Evolutionary conservation across 2,113 vertebrate species (phyloP).

Genomic region (Columba janthina): DNA sequence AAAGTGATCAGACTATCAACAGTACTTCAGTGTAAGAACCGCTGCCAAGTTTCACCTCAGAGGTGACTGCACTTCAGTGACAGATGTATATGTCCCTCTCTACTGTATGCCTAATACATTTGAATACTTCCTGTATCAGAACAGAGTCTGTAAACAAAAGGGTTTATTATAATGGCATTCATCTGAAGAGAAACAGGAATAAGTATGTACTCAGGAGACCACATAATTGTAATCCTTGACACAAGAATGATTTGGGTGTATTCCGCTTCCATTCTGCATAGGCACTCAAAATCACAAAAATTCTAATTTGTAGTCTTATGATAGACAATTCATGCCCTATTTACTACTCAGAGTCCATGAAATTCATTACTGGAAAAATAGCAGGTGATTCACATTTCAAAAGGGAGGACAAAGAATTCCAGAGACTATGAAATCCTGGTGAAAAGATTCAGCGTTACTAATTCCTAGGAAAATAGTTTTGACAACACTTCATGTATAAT

Average conservation of each 20-base stretch:
- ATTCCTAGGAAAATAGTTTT: not conserved
- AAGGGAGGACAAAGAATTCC: not conserved
- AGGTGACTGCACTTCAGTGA: not conserved
- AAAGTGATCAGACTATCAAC: not conserved
- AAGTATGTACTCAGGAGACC: not conserved
- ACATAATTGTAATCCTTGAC: not conserved
- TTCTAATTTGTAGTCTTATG: not conserved
- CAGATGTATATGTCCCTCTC: not conserved
- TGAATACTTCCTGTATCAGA: not conserved
- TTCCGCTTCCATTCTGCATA: not conserved
- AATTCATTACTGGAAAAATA: not conserved
- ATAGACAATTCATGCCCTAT: not conserved
- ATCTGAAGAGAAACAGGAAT: not conserved
- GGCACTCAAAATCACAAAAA: not conserved
- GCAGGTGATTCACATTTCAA: not conserved
- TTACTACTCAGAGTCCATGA: not conserved
- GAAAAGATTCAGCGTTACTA: not conserved
- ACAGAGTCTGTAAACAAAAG: constrained; percentile 18
- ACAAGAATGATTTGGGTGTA: not conserved
- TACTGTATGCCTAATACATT: not conserved
- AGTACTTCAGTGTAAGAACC: not conserved
- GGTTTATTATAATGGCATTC: not conserved
- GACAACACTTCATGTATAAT: not conserved
- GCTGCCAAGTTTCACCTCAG: not conserved
- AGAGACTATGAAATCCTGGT: not conserved